Conservation (phyloP, 2,113 vertebrate genomes). For the Megaceryle torquata region DNA sequence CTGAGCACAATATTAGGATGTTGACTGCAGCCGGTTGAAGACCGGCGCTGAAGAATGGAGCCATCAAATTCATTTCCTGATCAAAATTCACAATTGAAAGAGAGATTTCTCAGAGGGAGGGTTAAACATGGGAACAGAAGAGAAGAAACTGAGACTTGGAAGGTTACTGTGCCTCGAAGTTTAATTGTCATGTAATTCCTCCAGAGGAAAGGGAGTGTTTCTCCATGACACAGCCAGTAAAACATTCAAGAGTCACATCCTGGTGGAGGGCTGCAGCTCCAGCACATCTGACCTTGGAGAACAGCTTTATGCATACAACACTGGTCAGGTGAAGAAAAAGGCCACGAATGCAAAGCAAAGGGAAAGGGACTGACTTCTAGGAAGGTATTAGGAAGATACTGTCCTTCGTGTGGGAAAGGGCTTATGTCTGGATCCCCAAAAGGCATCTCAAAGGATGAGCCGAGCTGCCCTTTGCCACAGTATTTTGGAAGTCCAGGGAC, state of each 20-base stretch:
- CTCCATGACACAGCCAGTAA: constrained; percentile 34
- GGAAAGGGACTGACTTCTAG: neutral
- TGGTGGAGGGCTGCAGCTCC: neutral
- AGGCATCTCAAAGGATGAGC: rapidly evolving
- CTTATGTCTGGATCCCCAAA: neutral
- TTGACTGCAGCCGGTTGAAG: constrained; percentile 24
- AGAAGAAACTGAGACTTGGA: neutral
- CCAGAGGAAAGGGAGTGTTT: constrained; percentile 41
- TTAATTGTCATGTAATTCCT: constrained; percentile 4
- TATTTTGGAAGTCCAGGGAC: neutral
- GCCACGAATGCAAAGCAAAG: neutral
- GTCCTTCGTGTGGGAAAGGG: neutral
- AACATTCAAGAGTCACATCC: constrained; percentile 48
- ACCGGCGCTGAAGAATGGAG: neutral
- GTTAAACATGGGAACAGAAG: neutral
- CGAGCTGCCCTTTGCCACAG: rapidly evolving
- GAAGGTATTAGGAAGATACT: neutral
- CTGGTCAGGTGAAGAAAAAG: neutral
- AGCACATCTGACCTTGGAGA: neutral
- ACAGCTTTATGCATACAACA: neutral
- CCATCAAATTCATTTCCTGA: neutral
- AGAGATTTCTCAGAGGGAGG: neutral
- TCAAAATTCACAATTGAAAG: neutral
- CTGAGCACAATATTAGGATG: constrained; percentile 67
- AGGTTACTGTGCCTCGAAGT: neutral